Base-by-base conservation (phyloP, 1,140 invertebrate species). In the Listronotus oregonensis region DNA sequence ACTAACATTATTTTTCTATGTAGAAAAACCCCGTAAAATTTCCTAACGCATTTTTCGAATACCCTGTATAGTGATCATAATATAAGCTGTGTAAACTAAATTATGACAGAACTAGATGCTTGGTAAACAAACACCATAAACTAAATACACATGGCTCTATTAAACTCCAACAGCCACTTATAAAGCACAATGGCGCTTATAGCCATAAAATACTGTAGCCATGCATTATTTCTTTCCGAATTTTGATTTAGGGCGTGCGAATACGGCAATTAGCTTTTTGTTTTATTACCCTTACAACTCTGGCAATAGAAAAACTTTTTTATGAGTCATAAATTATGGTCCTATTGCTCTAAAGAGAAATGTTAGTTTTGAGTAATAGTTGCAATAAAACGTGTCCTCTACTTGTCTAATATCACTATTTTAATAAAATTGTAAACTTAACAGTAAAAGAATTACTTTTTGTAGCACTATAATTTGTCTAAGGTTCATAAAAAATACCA, bases 201-300 rank as follows among this genome's bases (percentile, higher is more conserved):
- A 31, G 44, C 32, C 57, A 39, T 59, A 32, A 59, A 59, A 59
- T 49, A 59, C 27, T 59, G 43, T 43, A 59, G 42, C 57, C 57
- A 49, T 49, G 57, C 57, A 59, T 59, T 59, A 59, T 49, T 59
- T 49, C 57, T 47, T 59, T 49, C 54, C 46, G 43, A 49, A 59
- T 59, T 59, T 59, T 49, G 57, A 59, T 59, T 59, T 59, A 59
- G 43, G 21, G 31, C 57, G 27, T 59, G 57, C 27, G 57, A 59
- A 59, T 47, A 49, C 32, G 27, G 54, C 54, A 56, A 56, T 56
- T 56, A 56, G 42, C 17, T 39, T 37, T 18, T 42, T 42, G 37
- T 44, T 56, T 56, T 56, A 56, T 56, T 56, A 32, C 32, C 37
- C 37, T 37, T 55, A 55, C n/a, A 55, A 55, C 34, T 34, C 34